Percentiles rank a stretch among this genome's conserved stretches.
Evolutionary conservation across 2,888 invertebrate genomes (phyloP).

Genomic region (Ichneumoninae sp.): DNA sequence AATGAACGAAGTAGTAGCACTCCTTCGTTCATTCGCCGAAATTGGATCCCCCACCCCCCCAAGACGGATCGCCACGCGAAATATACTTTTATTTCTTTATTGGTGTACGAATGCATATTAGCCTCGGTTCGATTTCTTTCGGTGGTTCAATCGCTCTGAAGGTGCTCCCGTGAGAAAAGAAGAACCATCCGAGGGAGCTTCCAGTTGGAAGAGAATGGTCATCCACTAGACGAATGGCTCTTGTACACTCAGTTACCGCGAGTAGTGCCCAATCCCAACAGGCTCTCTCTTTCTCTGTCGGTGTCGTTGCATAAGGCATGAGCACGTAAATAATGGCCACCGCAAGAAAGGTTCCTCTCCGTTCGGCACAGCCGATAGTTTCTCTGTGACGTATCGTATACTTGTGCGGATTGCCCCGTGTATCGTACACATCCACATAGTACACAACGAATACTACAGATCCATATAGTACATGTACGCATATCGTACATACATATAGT

Average conservation of each 20-base stretch:
- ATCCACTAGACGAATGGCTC: constrained; percentile 54
- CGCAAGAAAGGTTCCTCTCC: constrained; percentile 47
- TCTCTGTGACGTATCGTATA: constrained; percentile 38
- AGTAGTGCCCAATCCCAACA: constrained; percentile 23
- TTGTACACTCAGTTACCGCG: constrained; percentile 10
- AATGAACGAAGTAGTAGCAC: too few relatives aligned
- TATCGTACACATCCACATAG: background rate
- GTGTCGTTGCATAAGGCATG: constrained; percentile 69
- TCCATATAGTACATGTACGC: too few relatives aligned
- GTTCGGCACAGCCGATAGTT: constrained; percentile 52
- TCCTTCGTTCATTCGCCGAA: background rate
- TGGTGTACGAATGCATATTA: constrained; percentile 20
- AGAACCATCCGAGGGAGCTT: constrained; percentile 33
- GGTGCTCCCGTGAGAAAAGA: constrained; percentile 33
- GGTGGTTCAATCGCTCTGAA: constrained; percentile 32
- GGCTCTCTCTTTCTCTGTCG: constrained; percentile 50
- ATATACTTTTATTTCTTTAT: constrained; percentile 13
- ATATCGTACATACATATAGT: too few relatives aligned
- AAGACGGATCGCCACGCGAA: background rate
- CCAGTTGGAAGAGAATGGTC: constrained; percentile 56
- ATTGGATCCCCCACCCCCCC: background rate
- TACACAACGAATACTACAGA: too few relatives aligned
- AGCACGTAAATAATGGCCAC: constrained; percentile 68
- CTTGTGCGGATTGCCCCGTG: constrained; percentile 17
- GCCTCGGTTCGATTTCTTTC: constrained; percentile 48